A percentile compares a stretch with the other conserved stretches of the same genome.
Evolutionary conservation across 2,888 invertebrate genomes (phyloP).

Genomic region (Drosophila monieri): DNA sequence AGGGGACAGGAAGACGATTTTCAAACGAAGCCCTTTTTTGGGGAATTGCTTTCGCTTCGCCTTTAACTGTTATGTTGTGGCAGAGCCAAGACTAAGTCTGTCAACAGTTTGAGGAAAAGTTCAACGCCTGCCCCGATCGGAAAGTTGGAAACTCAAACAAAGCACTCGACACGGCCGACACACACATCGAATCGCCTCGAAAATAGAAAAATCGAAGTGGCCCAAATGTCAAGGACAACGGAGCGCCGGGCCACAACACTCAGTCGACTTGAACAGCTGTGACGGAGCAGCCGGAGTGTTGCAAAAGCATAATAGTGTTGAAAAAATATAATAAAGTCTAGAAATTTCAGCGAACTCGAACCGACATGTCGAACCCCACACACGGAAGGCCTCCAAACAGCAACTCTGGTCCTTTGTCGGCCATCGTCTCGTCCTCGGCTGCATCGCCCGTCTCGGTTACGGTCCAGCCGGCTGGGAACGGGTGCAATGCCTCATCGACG

Average conservation of each 20-base stretch:
- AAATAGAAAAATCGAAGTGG: slow-evolving; percentile 61
- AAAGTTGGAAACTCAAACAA: background rate
- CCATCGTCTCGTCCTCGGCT: slow-evolving; percentile 6
- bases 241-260: slow-evolving; percentile 38
- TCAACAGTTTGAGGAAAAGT: background rate
- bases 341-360: background rate
- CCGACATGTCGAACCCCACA: slow-evolving; percentile 50
- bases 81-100: slow-evolving; percentile 6
- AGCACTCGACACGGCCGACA: background rate
- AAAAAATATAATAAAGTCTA: too few relatives aligned
- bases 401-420: slow-evolving; percentile 16
- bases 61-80: background rate
- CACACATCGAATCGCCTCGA: slow-evolving; percentile 1
- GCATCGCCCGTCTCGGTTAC: slow-evolving; percentile 13
- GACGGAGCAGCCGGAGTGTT: too few relatives aligned
- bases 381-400: slow-evolving; percentile 47
- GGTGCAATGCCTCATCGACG: background rate
- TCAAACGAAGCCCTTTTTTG: background rate
- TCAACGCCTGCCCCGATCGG: background rate
- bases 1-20: background rate
- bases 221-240: slow-evolving; percentile 68
- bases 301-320: background rate
- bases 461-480: slow-evolving; percentile 14
- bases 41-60: background rate
- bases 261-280: slow-evolving; percentile 12